Evolutionary conservation across 2,797 vertebrate genomes (phyloP).

Genomic region (Phrynocephalus forsythii): DNA sequence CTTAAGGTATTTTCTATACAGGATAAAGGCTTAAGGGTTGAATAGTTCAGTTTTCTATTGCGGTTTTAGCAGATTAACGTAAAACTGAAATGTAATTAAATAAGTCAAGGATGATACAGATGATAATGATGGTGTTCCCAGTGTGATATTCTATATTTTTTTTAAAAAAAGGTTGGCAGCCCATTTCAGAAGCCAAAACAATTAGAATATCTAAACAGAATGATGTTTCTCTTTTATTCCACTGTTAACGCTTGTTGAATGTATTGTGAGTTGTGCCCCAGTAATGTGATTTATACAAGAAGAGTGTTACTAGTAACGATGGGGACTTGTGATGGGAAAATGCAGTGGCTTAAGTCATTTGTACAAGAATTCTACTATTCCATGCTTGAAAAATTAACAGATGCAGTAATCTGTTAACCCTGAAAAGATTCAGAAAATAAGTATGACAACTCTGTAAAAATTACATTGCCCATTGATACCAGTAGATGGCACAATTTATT

Average conservation of each 20-base stretch:
- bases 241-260: constrained; percentile 42
- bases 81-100: constrained; percentile 67
- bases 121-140: constrained; percentile 68
- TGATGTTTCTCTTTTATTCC: constrained; percentile 29
- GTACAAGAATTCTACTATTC: background rate
- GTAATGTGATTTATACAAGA: constrained; percentile 42
- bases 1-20: constrained; percentile 33
- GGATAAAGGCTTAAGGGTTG: constrained; percentile 50
- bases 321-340: background rate
- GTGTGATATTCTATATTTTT: constrained; percentile 43
- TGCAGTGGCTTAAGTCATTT: background rate
- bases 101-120: constrained; percentile 82
- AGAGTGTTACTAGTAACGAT: constrained; percentile 29
- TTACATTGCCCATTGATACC: constrained; percentile 13
- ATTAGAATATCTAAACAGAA: constrained; percentile 24
- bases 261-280: constrained; percentile 44
- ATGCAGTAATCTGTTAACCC: constrained; percentile 29
- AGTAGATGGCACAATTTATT: background rate
- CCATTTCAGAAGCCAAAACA: constrained; percentile 49
- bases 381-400: background rate
- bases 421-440: constrained; percentile 29
- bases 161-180: constrained; percentile 53
- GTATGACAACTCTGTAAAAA: background rate
- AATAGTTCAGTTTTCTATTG: constrained; percentile 54
- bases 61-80: constrained; percentile 69